These are phyloP conservation scores for Orchesellides sinensis DNA, from an alignment of 2,888 invertebrate species.

Conservation along the genomic window DNA sequence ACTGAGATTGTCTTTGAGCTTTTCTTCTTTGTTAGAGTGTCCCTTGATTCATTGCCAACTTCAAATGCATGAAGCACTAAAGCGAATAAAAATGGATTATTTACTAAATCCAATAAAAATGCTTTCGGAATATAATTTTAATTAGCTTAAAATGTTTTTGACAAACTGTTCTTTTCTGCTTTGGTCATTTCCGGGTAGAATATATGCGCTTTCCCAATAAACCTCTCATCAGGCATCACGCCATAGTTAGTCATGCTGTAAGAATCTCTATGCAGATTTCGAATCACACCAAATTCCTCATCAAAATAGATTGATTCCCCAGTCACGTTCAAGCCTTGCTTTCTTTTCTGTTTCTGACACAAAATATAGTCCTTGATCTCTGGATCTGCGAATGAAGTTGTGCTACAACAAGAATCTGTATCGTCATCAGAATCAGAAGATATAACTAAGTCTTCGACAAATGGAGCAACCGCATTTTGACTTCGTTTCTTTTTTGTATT, in stretches of 20 bases:
- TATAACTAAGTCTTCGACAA: neutral
- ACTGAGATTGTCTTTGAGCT: neutral
- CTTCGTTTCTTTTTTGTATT: neutral
- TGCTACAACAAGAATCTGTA: slow-evolving; percentile 4
- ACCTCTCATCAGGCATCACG: slow-evolving; percentile 40
- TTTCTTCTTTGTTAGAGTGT: neutral
- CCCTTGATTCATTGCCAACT: slow-evolving; percentile 28
- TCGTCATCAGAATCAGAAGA: slow-evolving; percentile 35
- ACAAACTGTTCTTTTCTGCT: slow-evolving; percentile 52
- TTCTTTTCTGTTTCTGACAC: slow-evolving; percentile 23
- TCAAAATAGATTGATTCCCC: slow-evolving; percentile 58
- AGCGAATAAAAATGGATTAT: neutral
- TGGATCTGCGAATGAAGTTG: slow-evolving; percentile 31
- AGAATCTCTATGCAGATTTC: slow-evolving; percentile 60
- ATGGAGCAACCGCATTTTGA: neutral
- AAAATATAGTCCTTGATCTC: slow-evolving; percentile 40
- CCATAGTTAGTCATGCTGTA: slow-evolving; percentile 60
- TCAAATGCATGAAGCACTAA: neutral
- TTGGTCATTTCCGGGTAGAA: slow-evolving; percentile 52
- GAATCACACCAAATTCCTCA: slow-evolving; percentile 49
- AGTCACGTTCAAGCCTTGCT: slow-evolving; percentile 27
- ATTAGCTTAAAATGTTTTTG: too few relatives aligned
- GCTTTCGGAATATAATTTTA: neutral
- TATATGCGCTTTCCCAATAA: slow-evolving; percentile 58
- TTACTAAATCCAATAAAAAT: neutral